A percentile compares a stretch with the other conserved stretches of the same genome.
phyloP scores from a whole-genome alignment of 1,140 invertebrate genomes.

The Drusus annulatus region DNA sequence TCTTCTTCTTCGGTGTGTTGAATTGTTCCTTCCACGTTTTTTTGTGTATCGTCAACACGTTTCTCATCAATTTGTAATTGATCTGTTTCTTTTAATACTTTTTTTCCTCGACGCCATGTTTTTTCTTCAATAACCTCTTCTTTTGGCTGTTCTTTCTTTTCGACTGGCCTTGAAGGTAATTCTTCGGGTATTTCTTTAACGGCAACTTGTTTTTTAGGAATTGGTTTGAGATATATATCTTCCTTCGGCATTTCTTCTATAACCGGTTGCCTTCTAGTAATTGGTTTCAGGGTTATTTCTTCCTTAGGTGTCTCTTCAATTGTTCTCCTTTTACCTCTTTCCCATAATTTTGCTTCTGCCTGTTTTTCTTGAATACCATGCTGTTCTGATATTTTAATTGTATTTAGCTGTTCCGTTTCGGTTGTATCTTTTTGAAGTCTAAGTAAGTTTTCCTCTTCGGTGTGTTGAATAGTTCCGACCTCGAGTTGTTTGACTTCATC shows the following conservation, averaged over 20 bases:
- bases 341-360: slow-evolving; percentile 61
- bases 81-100: slow-evolving; percentile 49
- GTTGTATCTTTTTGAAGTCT: slow-evolving; percentile 64
- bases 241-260: slow-evolving; percentile 61
- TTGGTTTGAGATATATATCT: slow-evolving; percentile 57
- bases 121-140: slow-evolving; percentile 56
- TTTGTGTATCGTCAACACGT: slow-evolving; percentile 53
- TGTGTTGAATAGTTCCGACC: slow-evolving; percentile 66
- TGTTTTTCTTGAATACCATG: too few relatives aligned
- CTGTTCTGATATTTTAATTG: slow-evolving; percentile 61
- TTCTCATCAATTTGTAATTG: slow-evolving; percentile 62
- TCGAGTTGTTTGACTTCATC: slow-evolving; percentile 59
- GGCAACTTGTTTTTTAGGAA: slow-evolving; percentile 58
- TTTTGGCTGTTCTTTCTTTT: slow-evolving; percentile 61
- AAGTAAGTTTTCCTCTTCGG: slow-evolving; percentile 61
- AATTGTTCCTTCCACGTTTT: slow-evolving; percentile 67
- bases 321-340: slow-evolving; percentile 64
- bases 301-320: slow-evolving; percentile 65
- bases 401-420: slow-evolving; percentile 62
- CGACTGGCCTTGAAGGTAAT: slow-evolving; percentile 66
- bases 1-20: slow-evolving; percentile 63
- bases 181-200: slow-evolving; percentile 63
- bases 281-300: slow-evolving; percentile 60
- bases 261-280: slow-evolving; percentile 64
- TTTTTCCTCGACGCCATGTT: slow-evolving; percentile 65